Evolutionary conservation across 2,888 invertebrate species (phyloP), one percentile per base, ranked within the genome.

Genomic region (Crocallis elinguaria): DNA sequence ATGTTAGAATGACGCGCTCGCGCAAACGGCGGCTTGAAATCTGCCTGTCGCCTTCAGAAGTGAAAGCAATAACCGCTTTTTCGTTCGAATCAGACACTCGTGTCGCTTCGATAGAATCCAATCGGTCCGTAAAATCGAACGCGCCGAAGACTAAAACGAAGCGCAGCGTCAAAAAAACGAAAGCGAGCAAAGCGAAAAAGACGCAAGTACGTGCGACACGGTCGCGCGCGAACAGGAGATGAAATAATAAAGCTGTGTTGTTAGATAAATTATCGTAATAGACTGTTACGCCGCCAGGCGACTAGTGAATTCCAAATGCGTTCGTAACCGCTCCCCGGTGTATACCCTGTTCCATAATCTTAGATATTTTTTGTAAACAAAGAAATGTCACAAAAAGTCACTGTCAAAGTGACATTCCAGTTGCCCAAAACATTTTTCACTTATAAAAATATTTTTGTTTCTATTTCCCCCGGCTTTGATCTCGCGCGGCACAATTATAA

Each of bases 21-120:
- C 72, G 87, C 9, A 70, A 71, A 42, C 69, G 90, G 9, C 64
- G 91, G 0, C 45, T 88, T 0, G 91, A 84, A 29, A 77, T 91
- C 19, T 84, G 86, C 11, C 75, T 91, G 0, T 88, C 89, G 0
- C 84, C 86, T 0, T 86, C 88, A 0, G 78, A 89, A 55, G 85
- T 84, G 0, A 79, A 82, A 36, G 62, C 49, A 1, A 63, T 86
- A 0, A 82, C 85, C 0, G 74, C 81, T 0, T 75, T 87, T 32
- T 88, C 89, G 0, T 81, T 88, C 64, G 89, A 89, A 16, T 86
- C 87, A 0, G 89, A 88, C 3, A 70, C 75, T 0, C 67, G 88
- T 1, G 76, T 82, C 0, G 62, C 75, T 8, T 86, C 88, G 0
- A 57, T 80, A 0, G 89, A 88, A 38, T 86, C 84, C 60, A 78